Evolutionary conservation across 64 coral and sea anemone species (phyloP), one percentile per base, ranked within the genome.

Genomic region (Pachyseris speciosa): DNA sequence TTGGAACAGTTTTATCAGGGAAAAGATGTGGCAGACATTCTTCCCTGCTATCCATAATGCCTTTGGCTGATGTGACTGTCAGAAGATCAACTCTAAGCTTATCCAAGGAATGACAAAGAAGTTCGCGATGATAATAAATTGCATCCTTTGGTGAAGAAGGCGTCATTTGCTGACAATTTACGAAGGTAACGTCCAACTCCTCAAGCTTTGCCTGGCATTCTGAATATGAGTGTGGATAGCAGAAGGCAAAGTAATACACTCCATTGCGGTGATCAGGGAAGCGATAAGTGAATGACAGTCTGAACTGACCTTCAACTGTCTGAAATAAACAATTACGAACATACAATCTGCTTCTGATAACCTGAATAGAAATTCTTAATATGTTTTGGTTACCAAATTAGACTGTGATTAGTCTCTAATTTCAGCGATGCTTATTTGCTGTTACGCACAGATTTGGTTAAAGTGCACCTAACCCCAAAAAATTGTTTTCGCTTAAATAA

Each of bases 181-280:
- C 49, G 43, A 89, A 93, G 1, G 47, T 39, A 22, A 37, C 53
- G 52, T 99, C 97, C 26, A 99, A 67, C 7, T 84, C 72, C 19
- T 87, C 30, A 11, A 99, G 57, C 36, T 79, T 91, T 51, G 71
- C 66, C 71, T 99, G 97, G 27, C 81, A 87, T n/a, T 99, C 93
- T 44, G 90, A 91, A 31, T 99, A 99, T 6, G 97, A 99, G 31
- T 90, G 93, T 28, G 97, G 97, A 67, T 95, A 99, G 49, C 93
- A 99, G 39, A 99, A 99, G 0, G 97, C 97, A 95, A 99, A 99
- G 68, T 99, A 99, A 69, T 85, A 80, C 4, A 95, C 88, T 25
- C 61, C 44, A 84, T 90, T 92, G 16, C 80, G 77, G n/a, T 95
- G 93, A 15, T 99, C 97, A 37, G 97, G 93, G 75, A 95, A 99